Evolutionary conservation across 2,888 invertebrate species (phyloP).

Genomic region (Hypsopygia costalis): DNA sequence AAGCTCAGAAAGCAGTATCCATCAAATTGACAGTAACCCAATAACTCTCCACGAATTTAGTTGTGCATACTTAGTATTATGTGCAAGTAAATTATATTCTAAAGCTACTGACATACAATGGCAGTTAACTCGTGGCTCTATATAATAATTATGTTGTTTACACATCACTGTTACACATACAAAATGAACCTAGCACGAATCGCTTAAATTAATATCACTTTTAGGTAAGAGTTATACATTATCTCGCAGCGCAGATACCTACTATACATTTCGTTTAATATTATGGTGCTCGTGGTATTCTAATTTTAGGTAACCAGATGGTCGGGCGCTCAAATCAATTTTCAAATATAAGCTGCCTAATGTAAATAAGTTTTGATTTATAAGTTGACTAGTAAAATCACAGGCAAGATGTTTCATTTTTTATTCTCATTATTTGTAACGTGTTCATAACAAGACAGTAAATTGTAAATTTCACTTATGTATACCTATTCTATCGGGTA

Average conservation of each 20-base stretch:
- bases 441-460: neutral
- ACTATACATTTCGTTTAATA: conserved; percentile 23
- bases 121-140: conserved; percentile 40
- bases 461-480: no score
- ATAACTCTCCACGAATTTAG: conserved; percentile 23
- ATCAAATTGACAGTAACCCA: no score
- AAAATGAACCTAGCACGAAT: conserved; percentile 66
- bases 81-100: conserved; percentile 36
- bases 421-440: neutral
- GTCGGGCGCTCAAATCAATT: conserved; percentile 21
- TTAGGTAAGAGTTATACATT: conserved; percentile 50
- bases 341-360: conserved; percentile 21
- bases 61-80: conserved; percentile 30
- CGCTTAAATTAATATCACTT: conserved; percentile 79
- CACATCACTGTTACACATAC: conserved; percentile 45
- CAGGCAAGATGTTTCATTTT: conserved; percentile 14
- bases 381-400: conserved; percentile 42
- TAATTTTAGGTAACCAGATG: conserved; percentile 33
- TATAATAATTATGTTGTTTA: conserved; percentile 25
- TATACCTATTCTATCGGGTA: no score
- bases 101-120: conserved; percentile 42
- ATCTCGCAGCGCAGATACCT: conserved; percentile 23
- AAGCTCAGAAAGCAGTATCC: no score
- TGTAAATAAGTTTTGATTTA: conserved; percentile 18
- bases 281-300: conserved; percentile 26